Base-by-base conservation (phyloP, 2,113 vertebrate species). In the Sylvilagus bachmani region DNA sequence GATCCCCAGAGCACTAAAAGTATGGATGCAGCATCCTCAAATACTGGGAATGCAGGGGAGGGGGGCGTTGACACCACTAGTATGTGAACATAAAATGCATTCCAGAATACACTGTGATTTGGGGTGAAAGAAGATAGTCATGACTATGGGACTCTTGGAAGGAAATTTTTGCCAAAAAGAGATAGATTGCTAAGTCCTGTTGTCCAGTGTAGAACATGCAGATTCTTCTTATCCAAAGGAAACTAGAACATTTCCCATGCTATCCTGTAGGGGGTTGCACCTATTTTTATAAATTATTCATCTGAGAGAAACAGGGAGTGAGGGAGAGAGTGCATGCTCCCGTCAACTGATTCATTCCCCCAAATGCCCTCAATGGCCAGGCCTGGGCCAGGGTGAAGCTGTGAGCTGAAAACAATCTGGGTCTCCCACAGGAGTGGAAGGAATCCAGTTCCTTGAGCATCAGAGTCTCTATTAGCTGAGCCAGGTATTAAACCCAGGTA, bases 161-260 rank as follows among this genome's bases (percentile, higher is more conserved):
- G 29, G n/a, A 84, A 89, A 94, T 64, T 64, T 91, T 69, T 78
- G 17, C 55, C 80, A 14, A 81, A 91, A 94, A 61, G n/a, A 80
- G 92, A 81, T 84, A 82, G 89, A 6, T 44, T 51, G 11, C 31
- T 73, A 62, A 88, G 10, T 66, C 33, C 3, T 92, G 87, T 64
- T n/a, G 53, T 33, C 11, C 4, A 64, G 19, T 80, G 13, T 44
- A 89, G 58, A 84, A 61, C 33, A 19, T 61, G 55, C 80, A 29
- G 12, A 70, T 58, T 77, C 51, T 49, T 86, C 75, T 66, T 64
- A 67, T 36, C 6, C 64, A 84, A 66, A 69, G 67, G 31, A 27
- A 36, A 44, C 31, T 4, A 27, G 49, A 2, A 6, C 8, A 31
- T 64, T 75, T 53, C 33, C n/a, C n/a, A n/a, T 21, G 49, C 12